Percentiles rank a stretch among this genome's conserved stretches.
phyloP scores from a whole-genome alignment of 2,888 invertebrate genomes.

The Drosophila suboccidentalis region DNA sequence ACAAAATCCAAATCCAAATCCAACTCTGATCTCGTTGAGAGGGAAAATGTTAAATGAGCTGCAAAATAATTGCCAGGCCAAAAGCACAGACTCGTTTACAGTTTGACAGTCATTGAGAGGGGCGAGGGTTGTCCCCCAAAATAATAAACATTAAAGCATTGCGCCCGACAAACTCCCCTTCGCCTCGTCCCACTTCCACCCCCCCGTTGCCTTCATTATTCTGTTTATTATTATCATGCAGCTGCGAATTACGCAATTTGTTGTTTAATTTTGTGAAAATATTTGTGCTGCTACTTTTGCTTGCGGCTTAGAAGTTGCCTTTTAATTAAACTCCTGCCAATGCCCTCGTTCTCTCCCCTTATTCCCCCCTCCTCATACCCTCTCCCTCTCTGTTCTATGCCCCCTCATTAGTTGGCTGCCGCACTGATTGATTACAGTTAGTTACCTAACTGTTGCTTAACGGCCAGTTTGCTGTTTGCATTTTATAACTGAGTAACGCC shows the following conservation, averaged over 20 bases:
- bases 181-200: background rate
- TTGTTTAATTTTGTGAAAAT: slow-evolving; percentile 72
- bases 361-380: background rate
- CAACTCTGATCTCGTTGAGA: slow-evolving; percentile 48
- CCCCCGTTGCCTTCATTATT: slow-evolving; percentile 37
- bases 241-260: slow-evolving; percentile 76
- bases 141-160: slow-evolving; percentile 28
- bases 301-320: slow-evolving; percentile 53
- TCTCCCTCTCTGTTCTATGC: background rate
- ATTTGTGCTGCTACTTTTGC: slow-evolving; percentile 43
- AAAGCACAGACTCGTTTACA: slow-evolving; percentile 45
- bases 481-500: slow-evolving; percentile 44
- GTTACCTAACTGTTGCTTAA: slow-evolving; percentile 65
- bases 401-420: slow-evolving; percentile 27
- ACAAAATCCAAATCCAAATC: slow-evolving; percentile 28
- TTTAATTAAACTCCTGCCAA: slow-evolving; percentile 71
- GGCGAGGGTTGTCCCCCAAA: background rate
- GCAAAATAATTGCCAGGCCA: slow-evolving; percentile 62
- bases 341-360: background rate
- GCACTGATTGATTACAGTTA: slow-evolving; percentile 78
- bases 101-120: slow-evolving; percentile 43
- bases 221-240: slow-evolving; percentile 60
- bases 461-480: slow-evolving; percentile 37
- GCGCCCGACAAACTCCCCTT: background rate
- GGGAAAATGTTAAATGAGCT: slow-evolving; percentile 69